Evolutionary conservation across 2,888 invertebrate species (phyloP), one percentile per base, ranked within the genome.

Genomic region (Lochmaea crataegi): DNA sequence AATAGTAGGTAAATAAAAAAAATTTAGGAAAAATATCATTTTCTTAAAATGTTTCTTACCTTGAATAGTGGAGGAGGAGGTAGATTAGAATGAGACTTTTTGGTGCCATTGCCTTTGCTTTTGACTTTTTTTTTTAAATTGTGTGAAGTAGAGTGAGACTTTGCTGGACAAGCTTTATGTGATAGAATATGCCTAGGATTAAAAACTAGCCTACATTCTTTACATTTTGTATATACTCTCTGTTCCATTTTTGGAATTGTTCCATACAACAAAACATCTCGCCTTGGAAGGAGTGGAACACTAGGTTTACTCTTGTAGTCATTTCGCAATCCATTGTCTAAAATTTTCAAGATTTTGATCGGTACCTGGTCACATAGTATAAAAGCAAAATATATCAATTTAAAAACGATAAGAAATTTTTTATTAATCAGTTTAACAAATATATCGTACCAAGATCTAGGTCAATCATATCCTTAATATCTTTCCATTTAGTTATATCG

Each of bases 181-280:
- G 72, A 73, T 66, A 75, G 67, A 75, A 78, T 73, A 65, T 76
- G 72, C 60, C 75, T 64, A 60, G 76, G 78, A 48, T 77, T 78
- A 75, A 77, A 77, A 57, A 78, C 71, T 71, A 78, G 72, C 65
- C 82, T 81, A 76, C 86, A 86, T 67, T 83, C 82, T 70, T 81
- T 84, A 77, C 86, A 86, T 73, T 82, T 83, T 64, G 80, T 81
- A 74, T 84, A 83, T n/a, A 84, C 78, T 65, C 83, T 78, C 72
- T 81, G 81, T 74, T 86, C 86, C 82, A 85, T 82, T 80, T 85
- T 85, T 7, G 86, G 86, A 73, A 83, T 84, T 10, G 79, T 81
- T 38, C 86, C 86, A 79, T 85, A 86, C 48, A 86, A 74, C 42
- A 79, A 79, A 73, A 84, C 82, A 79, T 85, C 84, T 76, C 84